Conservation (phyloP, 2,113 vertebrate species). For the Lepus europaeus region DNA sequence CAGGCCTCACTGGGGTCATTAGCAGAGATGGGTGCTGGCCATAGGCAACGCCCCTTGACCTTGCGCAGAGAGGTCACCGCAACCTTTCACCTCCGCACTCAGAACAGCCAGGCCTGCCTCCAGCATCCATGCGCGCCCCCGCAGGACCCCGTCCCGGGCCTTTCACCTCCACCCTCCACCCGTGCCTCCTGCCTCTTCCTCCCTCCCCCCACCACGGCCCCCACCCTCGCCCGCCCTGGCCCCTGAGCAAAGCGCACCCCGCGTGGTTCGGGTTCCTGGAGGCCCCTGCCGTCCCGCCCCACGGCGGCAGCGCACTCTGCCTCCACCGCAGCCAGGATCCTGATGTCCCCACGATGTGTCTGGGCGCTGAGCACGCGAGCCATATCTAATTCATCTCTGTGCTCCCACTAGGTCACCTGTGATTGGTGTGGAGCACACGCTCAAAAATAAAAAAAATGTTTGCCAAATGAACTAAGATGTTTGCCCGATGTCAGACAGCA, state of each 20-base stretch:
- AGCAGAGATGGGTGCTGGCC: neutral
- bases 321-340: neutral
- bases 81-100: conserved; percentile 59
- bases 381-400: neutral
- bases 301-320: neutral
- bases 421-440: neutral
- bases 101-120: neutral
- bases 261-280: no score
- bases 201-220: neutral
- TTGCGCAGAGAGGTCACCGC: conserved; percentile 57
- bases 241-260: neutral
- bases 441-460: conserved; percentile 23
- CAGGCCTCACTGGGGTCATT: neutral
- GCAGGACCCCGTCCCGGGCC: neutral
- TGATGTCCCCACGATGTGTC: neutral
- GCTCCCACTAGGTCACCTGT: neutral
- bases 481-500: conserved; percentile 56
- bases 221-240: neutral
- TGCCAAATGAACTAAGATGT: conserved; percentile 35
- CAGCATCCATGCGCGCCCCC: neutral
- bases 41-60: neutral
- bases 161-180: no score
- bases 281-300: no score
- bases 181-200: neutral
- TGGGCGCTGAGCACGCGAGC: neutral